Evolutionary conservation across 2,113 vertebrate genomes (phyloP), one percentile per base, ranked within the genome.

Genomic region (Sander vitreus): DNA sequence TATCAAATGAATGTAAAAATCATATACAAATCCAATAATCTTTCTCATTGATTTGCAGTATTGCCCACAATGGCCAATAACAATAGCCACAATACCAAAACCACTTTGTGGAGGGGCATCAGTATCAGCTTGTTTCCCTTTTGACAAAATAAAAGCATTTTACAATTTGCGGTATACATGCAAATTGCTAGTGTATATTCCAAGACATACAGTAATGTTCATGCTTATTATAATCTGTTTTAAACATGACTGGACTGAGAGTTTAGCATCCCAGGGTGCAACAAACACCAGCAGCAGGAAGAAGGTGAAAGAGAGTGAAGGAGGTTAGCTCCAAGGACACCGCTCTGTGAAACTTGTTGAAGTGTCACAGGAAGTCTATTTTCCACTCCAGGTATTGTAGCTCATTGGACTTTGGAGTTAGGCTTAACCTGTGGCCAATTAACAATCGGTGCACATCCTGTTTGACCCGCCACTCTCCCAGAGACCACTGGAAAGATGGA

Each of bases 321-420:
- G 47, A 76, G 88, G 91, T 91, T 87, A 79, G 25, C 54, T 53
- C 54, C 21, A 36, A 84, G 85, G 87, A 85, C 54, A 12, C 33
- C 10, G 18, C 33, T 66, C 6, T 50, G 65, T 68, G 74, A 66
- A 83, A 84, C 60, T 55, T 86, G 85, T 62, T 85, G 59, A 67
- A 76, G 88, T 91, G 91, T 90, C 88, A 84, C 75, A 80, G 72
- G 79, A 90, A 92, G 86, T 88, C 90, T 74, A 90, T 93, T 93
- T 91, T 92, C 92, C 90, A 91, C 90, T 91, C 60, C 89, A 92
- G 83, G 88, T 85, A 30, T 75, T 83, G 80, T 1, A 82, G 77
- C 82, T 84, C 83, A 93, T 87, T 90, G 73, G 68, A 72, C 72
- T 66, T 78, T 63, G 62, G 78, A 63, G 79, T 71, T 14, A 25